Evolutionary conservation across 2,797 vertebrate species (phyloP).

Genomic region (Valencia hispanica): DNA sequence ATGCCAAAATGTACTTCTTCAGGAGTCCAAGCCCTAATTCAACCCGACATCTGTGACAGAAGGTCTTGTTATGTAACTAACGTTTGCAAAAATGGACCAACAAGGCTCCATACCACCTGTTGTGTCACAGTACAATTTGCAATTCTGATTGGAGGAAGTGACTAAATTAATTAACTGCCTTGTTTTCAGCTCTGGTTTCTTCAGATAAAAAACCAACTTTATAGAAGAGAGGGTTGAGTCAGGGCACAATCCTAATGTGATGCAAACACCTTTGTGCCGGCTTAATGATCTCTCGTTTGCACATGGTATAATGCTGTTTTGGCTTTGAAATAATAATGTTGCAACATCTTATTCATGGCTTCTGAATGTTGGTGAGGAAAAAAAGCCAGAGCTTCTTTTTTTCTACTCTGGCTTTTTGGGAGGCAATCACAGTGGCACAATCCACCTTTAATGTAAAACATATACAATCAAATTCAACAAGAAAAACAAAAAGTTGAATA

Average conservation of each 20-base stretch:
- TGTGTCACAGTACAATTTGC: slow-evolving; percentile 4
- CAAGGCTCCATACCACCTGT: background rate
- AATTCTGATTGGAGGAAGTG: slow-evolving; percentile 15
- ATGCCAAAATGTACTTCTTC: slow-evolving; percentile 16
- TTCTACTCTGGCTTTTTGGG: too few relatives aligned
- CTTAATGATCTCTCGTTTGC: background rate
- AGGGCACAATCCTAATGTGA: background rate
- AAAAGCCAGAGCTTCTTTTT: too few relatives aligned
- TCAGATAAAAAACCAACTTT: background rate
- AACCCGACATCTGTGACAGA: slow-evolving; percentile 10
- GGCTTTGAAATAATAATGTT: background rate
- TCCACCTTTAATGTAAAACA: too few relatives aligned
- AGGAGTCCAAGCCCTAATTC: slow-evolving; percentile 21
- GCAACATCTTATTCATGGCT: background rate
- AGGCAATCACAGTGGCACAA: too few relatives aligned
- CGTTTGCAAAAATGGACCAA: background rate
- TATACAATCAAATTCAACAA: too few relatives aligned
- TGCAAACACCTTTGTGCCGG: slow-evolving; percentile 1
- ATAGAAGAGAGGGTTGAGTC: slow-evolving; percentile 5
- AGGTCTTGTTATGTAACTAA: slow-evolving; percentile 13
- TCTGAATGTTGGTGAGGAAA: background rate
- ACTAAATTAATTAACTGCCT: slow-evolving; percentile 6
- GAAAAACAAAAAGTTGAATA: too few relatives aligned
- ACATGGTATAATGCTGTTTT: background rate
- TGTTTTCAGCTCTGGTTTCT: background rate